Percentiles rank a stretch among this genome's conserved stretches.
These are phyloP conservation scores for Microhierax caerulescens DNA, from an alignment of 2,797 vertebrate species.

Conservation along the genomic window DNA sequence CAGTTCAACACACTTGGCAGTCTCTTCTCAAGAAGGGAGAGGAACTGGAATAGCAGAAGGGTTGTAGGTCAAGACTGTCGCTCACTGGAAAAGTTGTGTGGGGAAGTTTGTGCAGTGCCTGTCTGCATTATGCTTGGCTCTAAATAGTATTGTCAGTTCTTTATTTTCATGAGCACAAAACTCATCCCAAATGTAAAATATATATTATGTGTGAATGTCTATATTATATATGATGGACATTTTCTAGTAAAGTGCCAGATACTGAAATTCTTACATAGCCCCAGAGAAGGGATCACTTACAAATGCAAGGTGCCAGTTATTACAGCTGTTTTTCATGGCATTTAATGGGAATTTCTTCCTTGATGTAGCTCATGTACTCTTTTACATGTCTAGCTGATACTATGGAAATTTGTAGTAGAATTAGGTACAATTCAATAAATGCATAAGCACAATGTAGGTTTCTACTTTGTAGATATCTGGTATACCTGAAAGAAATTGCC, in stretches of 20 bases:
- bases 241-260: background rate
- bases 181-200: conserved; percentile 30
- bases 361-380: background rate
- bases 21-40: background rate
- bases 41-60: conserved; percentile 11
- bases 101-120: background rate
- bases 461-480: background rate
- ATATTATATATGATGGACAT: background rate
- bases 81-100: background rate
- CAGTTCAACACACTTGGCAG: conserved; percentile 7
- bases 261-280: background rate
- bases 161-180: conserved; percentile 30
- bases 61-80: background rate
- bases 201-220: background rate
- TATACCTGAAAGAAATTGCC: background rate
- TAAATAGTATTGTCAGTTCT: background rate
- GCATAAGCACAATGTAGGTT: background rate
- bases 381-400: background rate
- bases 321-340: background rate
- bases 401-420: background rate
- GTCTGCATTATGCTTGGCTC: background rate
- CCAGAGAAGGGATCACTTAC: background rate
- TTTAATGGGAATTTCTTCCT: background rate
- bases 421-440: background rate
- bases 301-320: background rate